These are phyloP conservation scores for Telmatochromis bifrenatus DNA, from an alignment of 2,113 vertebrate species.

Conservation along the genomic window DNA sequence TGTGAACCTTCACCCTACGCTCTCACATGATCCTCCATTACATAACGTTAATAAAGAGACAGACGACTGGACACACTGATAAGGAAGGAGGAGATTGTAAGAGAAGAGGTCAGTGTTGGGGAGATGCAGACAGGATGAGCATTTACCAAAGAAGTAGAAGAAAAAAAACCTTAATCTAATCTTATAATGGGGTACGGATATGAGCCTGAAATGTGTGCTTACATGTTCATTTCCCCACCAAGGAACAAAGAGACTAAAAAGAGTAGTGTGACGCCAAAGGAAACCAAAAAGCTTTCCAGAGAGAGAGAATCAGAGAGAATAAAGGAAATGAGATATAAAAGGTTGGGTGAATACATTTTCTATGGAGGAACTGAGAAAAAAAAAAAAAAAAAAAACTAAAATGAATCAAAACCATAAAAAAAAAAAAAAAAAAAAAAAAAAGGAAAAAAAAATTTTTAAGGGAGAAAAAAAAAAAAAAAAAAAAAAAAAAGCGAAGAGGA, in stretches of 20 bases:
- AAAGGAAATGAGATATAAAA: background rate
- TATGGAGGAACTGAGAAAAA: fast-evolving
- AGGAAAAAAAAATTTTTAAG: no score
- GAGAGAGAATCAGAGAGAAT: background rate
- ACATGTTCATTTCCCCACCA: background rate
- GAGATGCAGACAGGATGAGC: background rate
- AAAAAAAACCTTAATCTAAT: background rate
- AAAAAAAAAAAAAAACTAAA: fast-evolving
- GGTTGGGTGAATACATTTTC: background rate
- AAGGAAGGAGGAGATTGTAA: background rate
- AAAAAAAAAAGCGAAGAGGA: background rate
- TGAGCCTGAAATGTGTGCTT: background rate
- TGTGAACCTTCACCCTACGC: constrained; percentile 29
- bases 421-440: no score
- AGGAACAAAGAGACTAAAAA: background rate
- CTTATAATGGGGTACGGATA: background rate
- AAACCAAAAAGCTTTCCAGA: background rate
- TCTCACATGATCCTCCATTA: constrained; percentile 48
- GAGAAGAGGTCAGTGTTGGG: background rate
- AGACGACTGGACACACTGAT: background rate
- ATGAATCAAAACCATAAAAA: no score
- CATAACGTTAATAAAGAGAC: background rate
- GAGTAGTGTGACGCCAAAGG: background rate
- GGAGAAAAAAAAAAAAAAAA: no score
- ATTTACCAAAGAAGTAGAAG: background rate